Conservation (phyloP, 2,888 invertebrate genomes). For the Amphipyra tragopoginis region DNA sequence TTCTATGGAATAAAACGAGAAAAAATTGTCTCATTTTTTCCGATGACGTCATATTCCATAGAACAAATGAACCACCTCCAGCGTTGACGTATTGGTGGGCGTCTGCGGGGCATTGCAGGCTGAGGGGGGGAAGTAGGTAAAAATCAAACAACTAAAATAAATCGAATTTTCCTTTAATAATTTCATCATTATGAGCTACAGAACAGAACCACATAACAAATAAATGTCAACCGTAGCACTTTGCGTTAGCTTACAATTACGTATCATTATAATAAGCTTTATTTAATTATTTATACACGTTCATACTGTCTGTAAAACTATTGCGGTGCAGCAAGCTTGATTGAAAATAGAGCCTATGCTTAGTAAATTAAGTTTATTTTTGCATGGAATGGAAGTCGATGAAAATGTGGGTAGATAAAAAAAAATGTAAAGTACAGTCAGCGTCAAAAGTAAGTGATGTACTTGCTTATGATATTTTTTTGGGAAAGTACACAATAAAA, state of each 20-base stretch:
- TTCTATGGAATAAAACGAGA: too few species aligned
- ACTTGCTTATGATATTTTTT: too few species aligned
- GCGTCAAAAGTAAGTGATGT: conserved; percentile 11
- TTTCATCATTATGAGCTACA: conserved; percentile 67
- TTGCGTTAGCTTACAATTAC: conserved; percentile 52
- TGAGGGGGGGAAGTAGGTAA: too few species aligned
- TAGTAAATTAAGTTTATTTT: conserved; percentile 16
- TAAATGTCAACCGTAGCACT: conserved; percentile 54
- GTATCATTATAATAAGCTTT: conserved; percentile 43
- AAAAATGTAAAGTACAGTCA: conserved; percentile 6
- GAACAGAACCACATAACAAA: conserved; percentile 72
- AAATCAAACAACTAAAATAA: conserved; percentile 55
- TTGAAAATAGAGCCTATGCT: conserved; percentile 11
- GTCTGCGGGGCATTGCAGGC: too few species aligned
- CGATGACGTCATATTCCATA: too few species aligned
- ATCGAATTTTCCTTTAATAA: conserved; percentile 70
- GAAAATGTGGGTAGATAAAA: conserved; percentile 3
- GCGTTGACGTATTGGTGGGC: too few species aligned
- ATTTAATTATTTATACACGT: conserved; percentile 45
- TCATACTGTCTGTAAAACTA: conserved; percentile 31
- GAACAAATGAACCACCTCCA: too few species aligned
- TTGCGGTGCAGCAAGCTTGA: conserved; percentile 53
- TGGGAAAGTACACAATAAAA: too few species aligned
- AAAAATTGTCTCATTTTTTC: too few species aligned
- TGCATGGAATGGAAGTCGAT: conserved; percentile 49